Evolutionary conservation across 2,113 vertebrate species (phyloP), one percentile per base, ranked within the genome.

Genomic region (Nothobranchius furzeri): DNA sequence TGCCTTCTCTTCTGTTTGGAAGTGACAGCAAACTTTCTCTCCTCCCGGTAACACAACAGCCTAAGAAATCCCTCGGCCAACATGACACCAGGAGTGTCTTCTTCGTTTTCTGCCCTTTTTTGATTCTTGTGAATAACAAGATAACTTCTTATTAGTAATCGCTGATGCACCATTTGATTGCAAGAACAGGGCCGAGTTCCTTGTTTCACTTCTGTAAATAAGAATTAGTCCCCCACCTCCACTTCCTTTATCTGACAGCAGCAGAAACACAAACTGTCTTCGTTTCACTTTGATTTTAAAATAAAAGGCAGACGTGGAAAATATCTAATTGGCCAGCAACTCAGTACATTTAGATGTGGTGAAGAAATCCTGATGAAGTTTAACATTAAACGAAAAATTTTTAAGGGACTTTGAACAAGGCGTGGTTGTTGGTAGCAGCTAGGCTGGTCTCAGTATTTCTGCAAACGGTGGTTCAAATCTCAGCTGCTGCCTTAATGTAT

Each of bases 131-230:
- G 14, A 43, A 35, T 30, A 30, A 0, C 30, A 30, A 30, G 30
- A 30, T 25, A 60, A 12, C 24, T 9, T 20, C 43, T 17, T 25
- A 30, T 15, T 46, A 15, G 25, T 9, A 17, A 17, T 4, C 1
- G 3, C 35, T 20, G 48, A 25, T 35, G 14, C 42, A 43, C 36
- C 6, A 40, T 42, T 37, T 17, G 12, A 7, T 0, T 42, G 30
- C 2, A n/a, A 11, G 2, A 17, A 24, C 1, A 11, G 6, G 1
- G 20, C 12, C 49, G 1, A 46, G 55, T 2, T 64, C 17, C 3
- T n/a, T 73, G 79, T 89, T 86, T 91, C 88, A 91, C 90, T 91
- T 91, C 90, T 89, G 79, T 73, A 81, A 52, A 35, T 56, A 71
- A 68, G 47, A 57, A 48, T 10, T 48, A 48, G 17, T 12, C 55